Conservation (phyloP, 2,888 invertebrate species). For the Oeneis ivallda region DNA sequence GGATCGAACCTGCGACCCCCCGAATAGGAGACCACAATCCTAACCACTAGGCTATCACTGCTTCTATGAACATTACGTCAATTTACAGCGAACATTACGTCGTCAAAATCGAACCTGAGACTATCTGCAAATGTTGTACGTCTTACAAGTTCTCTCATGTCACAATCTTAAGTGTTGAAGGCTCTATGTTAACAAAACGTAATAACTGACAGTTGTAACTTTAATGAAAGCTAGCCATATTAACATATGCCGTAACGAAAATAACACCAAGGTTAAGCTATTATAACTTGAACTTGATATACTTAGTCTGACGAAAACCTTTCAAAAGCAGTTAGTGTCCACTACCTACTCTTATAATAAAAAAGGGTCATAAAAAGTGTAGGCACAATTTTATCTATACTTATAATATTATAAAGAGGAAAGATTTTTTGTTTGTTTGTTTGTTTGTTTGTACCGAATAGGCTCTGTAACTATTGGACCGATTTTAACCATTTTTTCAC, state of each 20-base stretch:
- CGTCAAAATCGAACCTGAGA: too few species aligned
- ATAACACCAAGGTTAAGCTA: constrained; percentile 37
- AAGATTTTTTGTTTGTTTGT: too few species aligned
- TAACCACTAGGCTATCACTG: too few species aligned
- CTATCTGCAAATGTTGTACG: too few species aligned
- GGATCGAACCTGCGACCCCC: too few species aligned
- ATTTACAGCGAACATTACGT: too few species aligned
- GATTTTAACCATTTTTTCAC: too few species aligned
- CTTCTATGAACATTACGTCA: too few species aligned
- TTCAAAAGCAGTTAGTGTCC: constrained; percentile 32
- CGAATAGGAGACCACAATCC: too few species aligned
- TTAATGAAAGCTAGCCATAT: constrained; percentile 25
- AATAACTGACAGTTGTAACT: constrained; percentile 4
- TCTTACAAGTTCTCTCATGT: neutral
- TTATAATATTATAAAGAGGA: neutral
- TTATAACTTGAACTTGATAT: constrained; percentile 41
- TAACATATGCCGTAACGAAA: constrained; percentile 22
- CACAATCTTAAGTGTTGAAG: neutral
- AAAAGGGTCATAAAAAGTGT: constrained; percentile 13
- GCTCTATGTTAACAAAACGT: neutral
- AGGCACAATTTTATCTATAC: neutral
- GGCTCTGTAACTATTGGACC: too few species aligned
- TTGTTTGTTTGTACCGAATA: too few species aligned
- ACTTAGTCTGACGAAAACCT: constrained; percentile 30
- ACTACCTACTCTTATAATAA: neutral